phyloP scores from a whole-genome alignment of 2,888 invertebrate genomes.

The Escarpia spicata region DNA sequence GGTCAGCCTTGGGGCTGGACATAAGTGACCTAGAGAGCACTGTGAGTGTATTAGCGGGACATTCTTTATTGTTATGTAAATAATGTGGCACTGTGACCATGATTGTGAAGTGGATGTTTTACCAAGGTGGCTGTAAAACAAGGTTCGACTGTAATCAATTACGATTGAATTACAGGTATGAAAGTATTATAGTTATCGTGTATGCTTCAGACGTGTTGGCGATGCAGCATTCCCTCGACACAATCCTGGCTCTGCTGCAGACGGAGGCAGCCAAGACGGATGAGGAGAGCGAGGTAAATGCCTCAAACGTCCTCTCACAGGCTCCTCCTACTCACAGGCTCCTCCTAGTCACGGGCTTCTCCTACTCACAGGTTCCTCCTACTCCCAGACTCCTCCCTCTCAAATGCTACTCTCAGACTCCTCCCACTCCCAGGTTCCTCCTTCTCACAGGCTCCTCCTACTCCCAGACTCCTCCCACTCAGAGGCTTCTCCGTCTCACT shows the following conservation, averaged over 20 bases:
- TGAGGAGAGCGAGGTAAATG: constrained; percentile 84
- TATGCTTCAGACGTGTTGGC: constrained; percentile 13
- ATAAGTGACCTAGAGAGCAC: too few relatives aligned
- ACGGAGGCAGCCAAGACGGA: constrained; percentile 92
- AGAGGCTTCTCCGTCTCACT: too few relatives aligned
- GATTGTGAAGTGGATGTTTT: too few relatives aligned
- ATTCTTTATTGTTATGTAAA: too few relatives aligned
- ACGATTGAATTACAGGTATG: too few relatives aligned
- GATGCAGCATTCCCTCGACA: constrained; percentile 75
- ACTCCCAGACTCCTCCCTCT: not conserved
- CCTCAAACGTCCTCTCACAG: not conserved
- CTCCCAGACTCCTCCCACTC: not conserved
- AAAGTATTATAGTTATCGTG: not conserved
- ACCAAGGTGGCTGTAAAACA: too few relatives aligned
- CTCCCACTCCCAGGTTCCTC: not conserved
- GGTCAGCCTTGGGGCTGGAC: too few relatives aligned
- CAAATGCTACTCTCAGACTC: not conserved
- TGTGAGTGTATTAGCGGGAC: too few relatives aligned
- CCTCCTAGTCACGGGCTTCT: too few relatives aligned
- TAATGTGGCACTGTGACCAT: too few relatives aligned
- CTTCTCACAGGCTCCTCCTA: not conserved
- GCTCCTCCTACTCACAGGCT: too few relatives aligned
- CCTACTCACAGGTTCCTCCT: not conserved
- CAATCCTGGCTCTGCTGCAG: constrained; percentile 87
- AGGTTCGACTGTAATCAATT: too few relatives aligned